Conservation (phyloP, 1,140 invertebrate species). For the Popillia japonica region DNA sequence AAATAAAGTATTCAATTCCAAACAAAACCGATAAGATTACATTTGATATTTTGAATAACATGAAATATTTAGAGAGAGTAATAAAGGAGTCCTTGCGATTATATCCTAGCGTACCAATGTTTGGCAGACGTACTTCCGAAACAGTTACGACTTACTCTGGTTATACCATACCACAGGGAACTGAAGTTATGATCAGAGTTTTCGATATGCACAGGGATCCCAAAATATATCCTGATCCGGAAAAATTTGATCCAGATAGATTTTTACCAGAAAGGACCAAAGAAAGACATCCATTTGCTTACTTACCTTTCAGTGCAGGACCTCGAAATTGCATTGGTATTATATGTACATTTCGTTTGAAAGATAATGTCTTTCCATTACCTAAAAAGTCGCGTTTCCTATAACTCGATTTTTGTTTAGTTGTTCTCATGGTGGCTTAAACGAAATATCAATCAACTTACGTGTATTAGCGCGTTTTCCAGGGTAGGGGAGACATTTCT, state of each 20-base stretch:
- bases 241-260: slow-evolving; percentile 23
- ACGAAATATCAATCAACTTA: too few relatives aligned
- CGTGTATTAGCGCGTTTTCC: too few relatives aligned
- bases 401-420: too few relatives aligned
- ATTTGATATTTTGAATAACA: slow-evolving; percentile 56
- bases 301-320: slow-evolving; percentile 22
- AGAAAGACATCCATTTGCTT: neutral
- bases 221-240: neutral
- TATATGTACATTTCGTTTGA: too few relatives aligned
- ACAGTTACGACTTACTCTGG: neutral
- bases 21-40: slow-evolving; percentile 51
- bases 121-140: slow-evolving; percentile 65
- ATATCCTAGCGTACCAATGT: slow-evolving; percentile 68
- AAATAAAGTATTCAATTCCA: neutral
- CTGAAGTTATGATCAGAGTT: slow-evolving; percentile 27
- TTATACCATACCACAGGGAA: slow-evolving; percentile 39
- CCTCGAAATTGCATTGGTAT: slow-evolving; percentile 49
- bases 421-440: too few relatives aligned
- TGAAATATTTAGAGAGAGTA: slow-evolving; percentile 63
- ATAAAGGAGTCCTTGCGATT: slow-evolving; percentile 61
- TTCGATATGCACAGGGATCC: slow-evolving; percentile 40
- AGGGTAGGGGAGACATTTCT: too few relatives aligned
- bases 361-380: too few relatives aligned
- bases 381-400: too few relatives aligned
- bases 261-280: slow-evolving; percentile 16